Base-by-base conservation (phyloP, 2,797 vertebrate species). In the Silurus aristotelis region DNA sequence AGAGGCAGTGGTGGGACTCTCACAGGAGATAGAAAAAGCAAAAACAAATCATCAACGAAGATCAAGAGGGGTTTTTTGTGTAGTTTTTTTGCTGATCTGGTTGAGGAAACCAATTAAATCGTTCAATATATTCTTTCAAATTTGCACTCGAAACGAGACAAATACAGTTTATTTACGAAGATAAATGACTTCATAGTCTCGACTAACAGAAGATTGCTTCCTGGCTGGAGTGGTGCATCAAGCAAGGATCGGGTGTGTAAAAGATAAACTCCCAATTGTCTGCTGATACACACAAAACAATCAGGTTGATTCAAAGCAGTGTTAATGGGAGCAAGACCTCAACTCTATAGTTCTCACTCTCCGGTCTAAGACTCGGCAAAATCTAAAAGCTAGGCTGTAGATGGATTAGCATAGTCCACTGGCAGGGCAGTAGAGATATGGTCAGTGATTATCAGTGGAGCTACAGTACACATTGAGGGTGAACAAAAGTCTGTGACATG, bases 141-240 rank as follows among this genome's bases (percentile, higher is more conserved):
- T 81, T 13, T 75, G 31, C 38, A 70, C 63, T 63, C 6, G 22
- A 31, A 70, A 61, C n/a, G 19, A 79, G 22, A 77, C 38, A 38
- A 64, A 64, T 52, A 38, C 9, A 43, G 56, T 9, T 80, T 61
- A 31, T 52, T 85, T 85, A 64, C 5, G 0, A 55, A 64, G 56
- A 52, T 6, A 72, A 72, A 80, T 63, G n/a, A 38, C 68, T 72
- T 72, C 67, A 63, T 55, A 0, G 52, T 15, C 55, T 52, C 58
- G 64, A 78, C 72, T 27, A 80, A 48, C 61, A 67, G 46, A 31
- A 43, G 82, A 55, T 76, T 83, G 71, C 46, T 77, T 64, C 58
- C 25, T 52, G 6, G 52, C 48, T 52, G 6, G 52, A 78, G 52
- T 38, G 13, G 13, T 8, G 6, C 14, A 6, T 48, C 7, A 48